A percentile compares a stretch with the other conserved stretches of the same genome.
Evolutionary conservation across 2,113 vertebrate genomes (phyloP).

Genomic region (Varanus salvator): DNA sequence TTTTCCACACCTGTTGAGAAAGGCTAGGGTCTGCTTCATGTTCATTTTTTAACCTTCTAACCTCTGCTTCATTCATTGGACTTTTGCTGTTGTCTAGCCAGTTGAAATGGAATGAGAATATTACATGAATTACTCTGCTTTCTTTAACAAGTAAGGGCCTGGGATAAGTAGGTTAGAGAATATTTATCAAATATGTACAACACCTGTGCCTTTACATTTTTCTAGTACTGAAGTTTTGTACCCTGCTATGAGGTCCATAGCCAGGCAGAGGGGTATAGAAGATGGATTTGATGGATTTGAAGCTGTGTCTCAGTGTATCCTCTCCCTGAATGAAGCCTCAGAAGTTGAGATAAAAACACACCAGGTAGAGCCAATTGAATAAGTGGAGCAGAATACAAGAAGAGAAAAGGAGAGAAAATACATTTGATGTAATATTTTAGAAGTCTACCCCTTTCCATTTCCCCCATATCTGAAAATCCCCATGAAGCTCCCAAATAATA

Average conservation of each 20-base stretch:
- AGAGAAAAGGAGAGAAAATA: neutral
- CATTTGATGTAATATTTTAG: neutral
- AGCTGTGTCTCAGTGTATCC: conserved; percentile 63
- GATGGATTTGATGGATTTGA: conserved; percentile 71
- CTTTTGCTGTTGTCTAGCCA: conserved; percentile 1
- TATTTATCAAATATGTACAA: neutral
- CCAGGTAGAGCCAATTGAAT: conserved; percentile 69
- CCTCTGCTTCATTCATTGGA: fast-evolving
- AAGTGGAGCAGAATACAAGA: fast-evolving
- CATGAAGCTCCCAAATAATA: neutral
- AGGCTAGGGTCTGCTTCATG: neutral
- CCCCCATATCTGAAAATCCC: neutral
- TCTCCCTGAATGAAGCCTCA: conserved; percentile 74
- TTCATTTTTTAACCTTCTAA: neutral
- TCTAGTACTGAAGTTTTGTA: conserved; percentile 74
- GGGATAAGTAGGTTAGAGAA: neutral
- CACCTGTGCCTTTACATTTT: conserved; percentile 38
- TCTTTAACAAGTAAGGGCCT: neutral
- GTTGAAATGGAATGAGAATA: neutral
- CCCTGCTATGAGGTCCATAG: conserved; percentile 75
- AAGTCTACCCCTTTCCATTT: neutral
- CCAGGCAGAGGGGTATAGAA: conserved; percentile 69
- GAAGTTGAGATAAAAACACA: conserved; percentile 77
- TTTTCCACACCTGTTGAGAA: neutral
- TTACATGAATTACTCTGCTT: neutral